Base-by-base conservation (phyloP, 2,113 vertebrate species). In the Setophaga petechia region DNA sequence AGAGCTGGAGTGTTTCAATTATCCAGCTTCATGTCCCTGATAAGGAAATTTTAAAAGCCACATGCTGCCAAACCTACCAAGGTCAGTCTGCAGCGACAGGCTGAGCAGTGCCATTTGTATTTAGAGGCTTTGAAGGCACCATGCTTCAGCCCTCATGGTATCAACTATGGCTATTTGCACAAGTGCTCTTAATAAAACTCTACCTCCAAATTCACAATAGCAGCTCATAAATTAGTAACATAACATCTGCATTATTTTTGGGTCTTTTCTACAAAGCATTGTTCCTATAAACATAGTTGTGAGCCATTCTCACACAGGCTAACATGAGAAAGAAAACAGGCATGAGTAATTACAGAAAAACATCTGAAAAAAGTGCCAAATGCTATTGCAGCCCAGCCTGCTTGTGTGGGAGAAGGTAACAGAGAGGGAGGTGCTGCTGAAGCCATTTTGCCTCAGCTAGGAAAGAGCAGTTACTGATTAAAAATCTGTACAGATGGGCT, bases 151-250 rank as follows among this genome's bases (percentile, higher is more conserved):
- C 21, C 81, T 91, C 46, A 1, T 80, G n/a, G 43, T 89, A 61
- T 52, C 41, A 80, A 63, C 65, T 5, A 4, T 31, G 41, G 44
- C n/a, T 89, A 78, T 95, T 95, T 95, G 57, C 61, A 94, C 79
- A 88, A 96, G 62, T 92, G 85, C 57, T 95, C 73, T 72, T 65
- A 92, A 75, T 89, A 93, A 95, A 96, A 75, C 37, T 61, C 46
- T 17, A 67, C 55, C 44, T 93, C 73, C 83, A 86, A 86, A 90
- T 63, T 84, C 79, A 78, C 68, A 84, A 95, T 27, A 90, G n/a
- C 76, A 84, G 85, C 65, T 86, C 86, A 92, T 90, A 96, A 94
- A 92, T 86, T 90, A 77, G 22, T 57, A 81, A 39, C 30, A 71
- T 21, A 88, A 67, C 73, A 72, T 95, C 78, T 65, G 65, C 2